phyloP scores from a whole-genome alignment of 2,888 invertebrate species.

The Temnothorax unifasciatus region DNA sequence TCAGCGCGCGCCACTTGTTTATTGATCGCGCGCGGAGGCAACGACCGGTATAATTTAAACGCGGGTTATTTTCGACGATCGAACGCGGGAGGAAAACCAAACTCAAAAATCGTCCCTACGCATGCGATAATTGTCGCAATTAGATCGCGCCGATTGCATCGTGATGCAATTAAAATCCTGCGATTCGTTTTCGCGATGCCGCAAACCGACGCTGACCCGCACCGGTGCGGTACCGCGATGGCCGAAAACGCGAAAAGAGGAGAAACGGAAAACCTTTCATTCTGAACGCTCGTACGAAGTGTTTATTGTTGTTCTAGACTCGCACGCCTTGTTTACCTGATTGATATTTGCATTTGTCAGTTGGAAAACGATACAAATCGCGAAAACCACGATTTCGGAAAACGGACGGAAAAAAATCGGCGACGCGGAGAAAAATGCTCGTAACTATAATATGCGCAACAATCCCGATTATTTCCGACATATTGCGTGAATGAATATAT shows the following conservation, averaged over 20 bases:
- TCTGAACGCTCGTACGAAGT: background rate
- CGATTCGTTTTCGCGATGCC: constrained; percentile 54
- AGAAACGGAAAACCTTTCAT: constrained; percentile 15
- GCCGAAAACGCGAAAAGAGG: background rate
- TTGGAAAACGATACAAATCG: constrained; percentile 17
- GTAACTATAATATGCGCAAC: background rate
- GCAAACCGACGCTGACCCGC: background rate
- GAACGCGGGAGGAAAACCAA: constrained; percentile 45
- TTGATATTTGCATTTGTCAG: constrained; percentile 27
- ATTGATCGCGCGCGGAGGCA: constrained; percentile 66
- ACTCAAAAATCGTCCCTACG: constrained; percentile 50
- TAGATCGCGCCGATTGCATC: constrained; percentile 66
- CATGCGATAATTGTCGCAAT: constrained; percentile 70
- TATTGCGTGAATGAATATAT: background rate
- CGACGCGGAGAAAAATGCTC: background rate
- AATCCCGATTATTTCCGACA: background rate
- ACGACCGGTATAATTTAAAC: constrained; percentile 71
- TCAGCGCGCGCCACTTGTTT: constrained; percentile 61
- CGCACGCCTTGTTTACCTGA: background rate
- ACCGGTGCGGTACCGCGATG: no score
- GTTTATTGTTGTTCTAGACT: constrained; percentile 20
- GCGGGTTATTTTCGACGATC: constrained; percentile 65
- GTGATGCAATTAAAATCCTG: constrained; percentile 69
- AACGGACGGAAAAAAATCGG: background rate
- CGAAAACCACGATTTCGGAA: background rate